phyloP scores from a whole-genome alignment of 2,888 invertebrate genomes.

The Platycnemis pennipes region DNA sequence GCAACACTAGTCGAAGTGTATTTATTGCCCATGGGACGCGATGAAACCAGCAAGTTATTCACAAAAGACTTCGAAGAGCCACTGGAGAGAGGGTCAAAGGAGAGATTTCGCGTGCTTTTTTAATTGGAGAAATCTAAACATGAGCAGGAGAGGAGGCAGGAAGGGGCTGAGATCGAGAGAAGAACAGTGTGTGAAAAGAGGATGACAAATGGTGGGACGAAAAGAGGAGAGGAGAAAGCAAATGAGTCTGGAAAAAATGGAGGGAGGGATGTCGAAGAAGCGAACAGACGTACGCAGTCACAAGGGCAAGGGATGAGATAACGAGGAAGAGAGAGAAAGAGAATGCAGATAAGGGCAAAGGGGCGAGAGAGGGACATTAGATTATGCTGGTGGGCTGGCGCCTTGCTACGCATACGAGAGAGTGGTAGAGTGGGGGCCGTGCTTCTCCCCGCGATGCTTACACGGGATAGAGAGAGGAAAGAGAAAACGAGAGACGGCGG shows the following conservation, averaged over 20 bases:
- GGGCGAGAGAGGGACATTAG: background rate
- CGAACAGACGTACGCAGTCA: background rate
- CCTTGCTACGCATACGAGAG: background rate
- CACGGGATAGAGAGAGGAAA: too few relatives aligned
- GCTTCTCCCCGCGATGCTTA: background rate
- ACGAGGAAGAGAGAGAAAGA: background rate
- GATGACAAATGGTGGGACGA: too few relatives aligned
- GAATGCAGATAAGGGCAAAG: background rate
- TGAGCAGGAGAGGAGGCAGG: too few relatives aligned
- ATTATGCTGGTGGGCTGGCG: background rate
- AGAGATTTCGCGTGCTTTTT: too few relatives aligned
- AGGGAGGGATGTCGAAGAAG: background rate
- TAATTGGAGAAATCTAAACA: background rate
- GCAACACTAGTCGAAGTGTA: too few relatives aligned
- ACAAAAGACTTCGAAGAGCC: too few relatives aligned
- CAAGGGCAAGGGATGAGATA: conserved; percentile 1
- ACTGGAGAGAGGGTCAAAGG: too few relatives aligned
- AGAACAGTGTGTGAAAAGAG: background rate
- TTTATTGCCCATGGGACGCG: too few relatives aligned
- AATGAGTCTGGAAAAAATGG: background rate
- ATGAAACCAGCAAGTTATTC: too few relatives aligned
- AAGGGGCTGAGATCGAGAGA: background rate
- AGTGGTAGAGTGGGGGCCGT: background rate
- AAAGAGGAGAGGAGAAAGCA: background rate
- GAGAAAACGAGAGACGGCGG: background rate